Percentiles rank a stretch among this genome's conserved stretches.
phyloP scores from a whole-genome alignment of 2,888 invertebrate genomes.

The Conchocele bisecta region DNA sequence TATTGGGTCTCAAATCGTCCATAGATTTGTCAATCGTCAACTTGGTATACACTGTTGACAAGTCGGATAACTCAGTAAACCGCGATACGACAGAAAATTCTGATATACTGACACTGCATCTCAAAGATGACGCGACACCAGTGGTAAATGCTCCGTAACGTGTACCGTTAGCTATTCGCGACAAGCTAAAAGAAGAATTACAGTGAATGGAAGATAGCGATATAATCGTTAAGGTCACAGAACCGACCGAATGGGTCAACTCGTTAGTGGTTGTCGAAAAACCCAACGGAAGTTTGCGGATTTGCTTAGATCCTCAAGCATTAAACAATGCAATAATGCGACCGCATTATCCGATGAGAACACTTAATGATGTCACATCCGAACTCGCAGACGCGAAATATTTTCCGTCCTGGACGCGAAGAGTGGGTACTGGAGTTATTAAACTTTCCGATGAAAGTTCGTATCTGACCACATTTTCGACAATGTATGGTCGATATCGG shows the following conservation, averaged over 20 bases:
- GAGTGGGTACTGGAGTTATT: slow-evolving; percentile 35
- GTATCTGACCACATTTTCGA: slow-evolving; percentile 46
- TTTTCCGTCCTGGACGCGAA: slow-evolving; percentile 37
- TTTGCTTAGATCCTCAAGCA: slow-evolving; percentile 50
- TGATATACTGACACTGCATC: background rate
- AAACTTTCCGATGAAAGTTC: slow-evolving; percentile 40
- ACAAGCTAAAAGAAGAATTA: slow-evolving; percentile 18
- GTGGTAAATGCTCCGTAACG: background rate
- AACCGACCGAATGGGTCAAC: slow-evolving; percentile 37
- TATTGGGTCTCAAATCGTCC: slow-evolving; percentile 5
- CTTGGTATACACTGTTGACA: slow-evolving; percentile 17
- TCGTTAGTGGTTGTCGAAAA: slow-evolving; percentile 37
- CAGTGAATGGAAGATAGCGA: slow-evolving; percentile 9
- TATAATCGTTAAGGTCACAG: slow-evolving; percentile 32
- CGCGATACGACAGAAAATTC: too few relatives aligned
- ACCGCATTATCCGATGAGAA: slow-evolving; percentile 35
- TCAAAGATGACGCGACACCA: slow-evolving; percentile 1
- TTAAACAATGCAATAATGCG: slow-evolving; percentile 42
- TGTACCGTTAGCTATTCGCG: slow-evolving; percentile 25
- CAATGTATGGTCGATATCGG: slow-evolving; percentile 47
- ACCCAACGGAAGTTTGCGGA: slow-evolving; percentile 32
- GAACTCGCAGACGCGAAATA: slow-evolving; percentile 32
- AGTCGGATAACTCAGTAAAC: too few relatives aligned
- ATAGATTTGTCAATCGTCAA: slow-evolving; percentile 6
- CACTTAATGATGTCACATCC: slow-evolving; percentile 40